A percentile compares a stretch with the other conserved stretches of the same genome.
These are phyloP conservation scores for Thereva unica DNA, from an alignment of 2,888 invertebrate genomes.

Conservation along the genomic window DNA sequence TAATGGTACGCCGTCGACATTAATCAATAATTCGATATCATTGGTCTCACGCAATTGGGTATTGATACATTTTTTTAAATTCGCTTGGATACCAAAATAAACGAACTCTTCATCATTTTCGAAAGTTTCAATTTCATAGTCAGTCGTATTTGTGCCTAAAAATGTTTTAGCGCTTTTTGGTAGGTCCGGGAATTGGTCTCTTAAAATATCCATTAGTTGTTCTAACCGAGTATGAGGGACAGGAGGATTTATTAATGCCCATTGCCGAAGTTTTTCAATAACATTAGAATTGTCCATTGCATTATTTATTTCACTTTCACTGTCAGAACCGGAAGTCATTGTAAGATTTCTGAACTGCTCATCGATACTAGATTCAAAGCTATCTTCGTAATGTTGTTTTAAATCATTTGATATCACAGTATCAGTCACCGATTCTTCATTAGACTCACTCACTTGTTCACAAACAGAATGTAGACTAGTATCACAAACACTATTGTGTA, in stretches of 20 bases:
- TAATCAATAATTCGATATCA: background rate
- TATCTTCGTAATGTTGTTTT: background rate
- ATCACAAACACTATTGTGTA: background rate
- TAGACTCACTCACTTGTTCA: background rate
- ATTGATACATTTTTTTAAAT: conserved; percentile 2
- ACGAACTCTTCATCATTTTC: background rate
- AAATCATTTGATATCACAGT: background rate
- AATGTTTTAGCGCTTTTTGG: background rate
- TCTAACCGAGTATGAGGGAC: background rate
- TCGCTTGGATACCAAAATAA: background rate
- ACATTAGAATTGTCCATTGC: background rate
- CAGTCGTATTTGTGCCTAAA: background rate
- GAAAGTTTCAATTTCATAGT: background rate
- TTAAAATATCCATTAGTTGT: background rate
- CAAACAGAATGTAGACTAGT: background rate
- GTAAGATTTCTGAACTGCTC: background rate
- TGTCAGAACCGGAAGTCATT: background rate
- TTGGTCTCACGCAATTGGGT: background rate
- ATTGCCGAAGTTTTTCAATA: background rate
- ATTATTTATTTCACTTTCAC: background rate
- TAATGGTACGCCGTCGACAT: background rate
- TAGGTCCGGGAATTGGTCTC: background rate
- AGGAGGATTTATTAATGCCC: conserved; percentile 3
- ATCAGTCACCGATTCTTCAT: background rate
- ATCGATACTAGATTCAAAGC: background rate